phyloP scores from a whole-genome alignment of 1,140 invertebrate genomes.

The Drosophila aff. region DNA sequence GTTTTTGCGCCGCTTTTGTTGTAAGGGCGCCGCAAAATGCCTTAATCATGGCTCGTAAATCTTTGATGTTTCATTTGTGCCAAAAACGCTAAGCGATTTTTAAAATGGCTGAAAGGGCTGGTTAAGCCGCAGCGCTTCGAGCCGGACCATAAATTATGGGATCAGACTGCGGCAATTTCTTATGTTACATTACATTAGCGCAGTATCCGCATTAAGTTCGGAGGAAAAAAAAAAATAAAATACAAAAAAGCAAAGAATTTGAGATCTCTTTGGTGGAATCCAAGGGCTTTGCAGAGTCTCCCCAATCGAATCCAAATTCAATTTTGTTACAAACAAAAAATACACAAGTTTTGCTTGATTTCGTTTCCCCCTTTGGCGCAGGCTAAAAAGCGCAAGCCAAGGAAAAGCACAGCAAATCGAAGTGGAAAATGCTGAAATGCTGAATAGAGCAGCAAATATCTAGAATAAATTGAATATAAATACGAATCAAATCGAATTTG shows the following conservation, averaged over 20 bases:
- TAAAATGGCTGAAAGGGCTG: conserved; percentile 57
- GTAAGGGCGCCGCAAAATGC: conserved; percentile 57
- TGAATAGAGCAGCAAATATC: conserved; percentile 68
- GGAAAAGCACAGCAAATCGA: conserved; percentile 27
- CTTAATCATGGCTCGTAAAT: conserved; percentile 83
- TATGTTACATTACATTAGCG: conserved; percentile 35
- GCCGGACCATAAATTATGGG: conserved; percentile 71
- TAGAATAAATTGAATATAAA: conserved; percentile 79
- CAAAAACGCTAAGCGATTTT: conserved; percentile 78
- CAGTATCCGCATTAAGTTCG: conserved; percentile 1
- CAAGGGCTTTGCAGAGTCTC: conserved; percentile 11
- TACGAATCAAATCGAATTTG: conserved; percentile 71
- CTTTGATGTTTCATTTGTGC: conserved; percentile 83
- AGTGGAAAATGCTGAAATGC: conserved; percentile 57
- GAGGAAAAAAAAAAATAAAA: background rate
- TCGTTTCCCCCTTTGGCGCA: conserved; percentile 16
- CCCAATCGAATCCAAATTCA: conserved; percentile 43
- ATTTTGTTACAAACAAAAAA: conserved; percentile 47
- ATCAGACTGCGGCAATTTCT: conserved; percentile 62
- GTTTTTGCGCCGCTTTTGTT: conserved; percentile 47
- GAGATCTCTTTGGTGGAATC: conserved; percentile 1
- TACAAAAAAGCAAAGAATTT: background rate
- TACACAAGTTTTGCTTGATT: conserved; percentile 55
- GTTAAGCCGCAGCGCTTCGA: conserved; percentile 32
- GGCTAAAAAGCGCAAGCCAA: conserved; percentile 35